These are phyloP conservation scores for Conchocele bisecta DNA, from an alignment of 2,888 invertebrate species.

Conservation along the genomic window DNA sequence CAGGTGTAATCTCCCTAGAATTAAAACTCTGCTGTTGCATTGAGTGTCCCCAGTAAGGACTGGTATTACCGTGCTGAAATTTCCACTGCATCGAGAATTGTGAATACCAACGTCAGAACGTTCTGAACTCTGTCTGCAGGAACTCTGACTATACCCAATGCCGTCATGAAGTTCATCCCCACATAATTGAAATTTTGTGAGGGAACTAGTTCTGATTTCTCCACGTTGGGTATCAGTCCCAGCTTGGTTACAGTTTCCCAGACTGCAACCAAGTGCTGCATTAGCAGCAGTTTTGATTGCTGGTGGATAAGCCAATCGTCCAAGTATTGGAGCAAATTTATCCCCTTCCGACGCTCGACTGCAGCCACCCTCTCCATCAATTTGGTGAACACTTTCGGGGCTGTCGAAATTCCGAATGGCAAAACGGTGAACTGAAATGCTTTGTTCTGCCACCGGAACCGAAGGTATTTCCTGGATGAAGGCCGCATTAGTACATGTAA, in stretches of 20 bases:
- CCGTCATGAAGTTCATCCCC: constrained; percentile 4
- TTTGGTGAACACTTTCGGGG: not conserved
- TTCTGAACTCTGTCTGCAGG: not conserved
- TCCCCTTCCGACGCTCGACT: not conserved
- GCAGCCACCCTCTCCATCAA: not conserved
- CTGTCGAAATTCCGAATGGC: not conserved
- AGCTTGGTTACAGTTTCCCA: not conserved
- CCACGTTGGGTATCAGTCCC: constrained; percentile 2
- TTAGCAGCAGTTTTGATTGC: not conserved
- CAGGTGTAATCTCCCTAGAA: constrained; percentile 18
- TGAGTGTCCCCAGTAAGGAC: constrained; percentile 12
- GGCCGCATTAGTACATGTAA: not conserved
- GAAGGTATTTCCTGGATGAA: not conserved
- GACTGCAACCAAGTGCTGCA: not conserved
- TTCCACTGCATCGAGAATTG: not conserved
- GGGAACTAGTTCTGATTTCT: constrained; percentile 26
- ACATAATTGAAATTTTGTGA: constrained; percentile 32
- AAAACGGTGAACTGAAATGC: not conserved
- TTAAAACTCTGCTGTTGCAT: constrained; percentile 17
- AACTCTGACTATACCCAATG: not conserved
- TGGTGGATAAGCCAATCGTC: constrained; percentile 1
- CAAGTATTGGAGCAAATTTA: not conserved
- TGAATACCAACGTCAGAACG: not conserved
- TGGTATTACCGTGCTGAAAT: constrained; percentile 13
- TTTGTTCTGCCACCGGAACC: not conserved